A percentile compares a stretch with the other conserved stretches of the same genome.
Conservation (phyloP, 2,113 vertebrate genomes). For the Oreochromis niloticus region DNA sequence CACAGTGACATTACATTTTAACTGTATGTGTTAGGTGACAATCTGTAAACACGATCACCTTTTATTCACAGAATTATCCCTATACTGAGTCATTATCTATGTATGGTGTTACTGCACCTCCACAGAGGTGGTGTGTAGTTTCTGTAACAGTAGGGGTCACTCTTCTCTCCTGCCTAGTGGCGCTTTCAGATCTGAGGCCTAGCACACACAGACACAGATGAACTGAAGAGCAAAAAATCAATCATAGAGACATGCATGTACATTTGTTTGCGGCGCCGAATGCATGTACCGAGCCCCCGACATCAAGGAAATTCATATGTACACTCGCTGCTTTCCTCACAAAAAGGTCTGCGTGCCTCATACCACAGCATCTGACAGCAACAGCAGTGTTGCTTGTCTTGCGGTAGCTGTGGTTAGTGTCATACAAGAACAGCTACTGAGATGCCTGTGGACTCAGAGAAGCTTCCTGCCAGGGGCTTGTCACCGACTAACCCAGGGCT, state of each 20-base stretch:
- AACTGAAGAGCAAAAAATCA: background rate
- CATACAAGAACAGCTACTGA: conserved; percentile 58
- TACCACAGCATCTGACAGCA: conserved; percentile 28
- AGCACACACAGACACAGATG: background rate
- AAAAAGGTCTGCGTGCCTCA: conserved; percentile 20
- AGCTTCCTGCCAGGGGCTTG: conserved; percentile 47
- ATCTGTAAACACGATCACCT: background rate
- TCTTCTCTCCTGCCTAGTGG: conserved; percentile 61
- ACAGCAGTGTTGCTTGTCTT: conserved; percentile 43
- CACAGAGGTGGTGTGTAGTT: conserved; percentile 1
- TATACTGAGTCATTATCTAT: background rate
- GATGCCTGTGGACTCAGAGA: conserved; percentile 32
- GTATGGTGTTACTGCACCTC: background rate
- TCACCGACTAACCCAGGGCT: conserved; percentile 39
- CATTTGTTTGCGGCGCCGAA: background rate
- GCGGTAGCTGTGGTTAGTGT: conserved; percentile 62
- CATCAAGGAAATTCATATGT: background rate
- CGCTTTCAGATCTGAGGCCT: background rate
- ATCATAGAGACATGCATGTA: background rate
- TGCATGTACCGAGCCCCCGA: background rate
- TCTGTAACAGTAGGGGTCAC: conserved; percentile 73
- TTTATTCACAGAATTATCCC: background rate
- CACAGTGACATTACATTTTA: background rate
- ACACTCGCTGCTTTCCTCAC: background rate
- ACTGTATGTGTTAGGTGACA: background rate